Evolutionary conservation across 1,140 invertebrate species (phyloP).

Genomic region (Diachasmimorpha longicaudata): DNA sequence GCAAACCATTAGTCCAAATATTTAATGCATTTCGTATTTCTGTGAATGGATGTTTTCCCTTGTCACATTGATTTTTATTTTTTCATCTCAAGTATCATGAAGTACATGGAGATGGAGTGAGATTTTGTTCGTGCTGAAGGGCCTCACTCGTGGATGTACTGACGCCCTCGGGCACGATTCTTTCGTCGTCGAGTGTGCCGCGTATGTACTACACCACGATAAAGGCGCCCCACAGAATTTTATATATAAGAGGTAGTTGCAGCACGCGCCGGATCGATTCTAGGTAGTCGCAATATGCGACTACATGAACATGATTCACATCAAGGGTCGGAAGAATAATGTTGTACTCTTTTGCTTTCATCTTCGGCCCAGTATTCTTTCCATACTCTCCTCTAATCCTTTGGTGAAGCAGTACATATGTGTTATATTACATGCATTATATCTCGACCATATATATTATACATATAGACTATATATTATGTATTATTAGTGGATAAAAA

Average conservation of each 20-base stretch:
- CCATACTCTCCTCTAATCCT: no score
- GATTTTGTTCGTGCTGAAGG: slow-evolving; percentile 1
- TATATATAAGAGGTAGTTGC: slow-evolving; percentile 1
- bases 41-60: neutral
- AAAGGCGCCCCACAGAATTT: neutral
- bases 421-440: no score
- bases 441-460: no score
- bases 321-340: neutral
- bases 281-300: neutral
- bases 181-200: neutral
- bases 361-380: no score
- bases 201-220: neutral
- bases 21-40: no score
- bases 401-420: no score
- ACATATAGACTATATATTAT: no score
- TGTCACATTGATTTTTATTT: neutral
- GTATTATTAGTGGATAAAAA: no score
- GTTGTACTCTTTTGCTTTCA: neutral
- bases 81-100: neutral
- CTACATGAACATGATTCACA: neutral
- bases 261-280: neutral
- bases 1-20: no score
- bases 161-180: neutral
- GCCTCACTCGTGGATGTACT: neutral
- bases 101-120: neutral